phyloP scores from a whole-genome alignment of 2,113 vertebrate species.

The Sinocyclocheilus anophthalmus region DNA sequence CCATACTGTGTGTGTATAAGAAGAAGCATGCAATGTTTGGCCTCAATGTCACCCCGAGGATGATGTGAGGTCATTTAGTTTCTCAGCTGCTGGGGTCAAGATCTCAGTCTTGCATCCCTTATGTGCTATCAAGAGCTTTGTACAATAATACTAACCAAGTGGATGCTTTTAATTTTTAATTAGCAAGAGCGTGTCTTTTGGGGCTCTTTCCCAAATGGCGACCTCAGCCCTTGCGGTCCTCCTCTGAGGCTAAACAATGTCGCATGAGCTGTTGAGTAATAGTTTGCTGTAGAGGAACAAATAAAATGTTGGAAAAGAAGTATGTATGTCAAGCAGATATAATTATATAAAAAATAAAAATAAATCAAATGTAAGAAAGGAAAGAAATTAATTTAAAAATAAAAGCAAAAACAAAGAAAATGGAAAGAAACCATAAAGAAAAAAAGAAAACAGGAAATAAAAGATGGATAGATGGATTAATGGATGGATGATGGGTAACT shows the following conservation, averaged over 20 bases:
- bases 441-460: too few relatives aligned
- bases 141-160: not conserved
- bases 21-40: conserved; percentile 18
- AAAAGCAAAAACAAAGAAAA: too few relatives aligned
- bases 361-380: not conserved
- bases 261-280: not conserved
- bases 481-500: too few relatives aligned
- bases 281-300: not conserved
- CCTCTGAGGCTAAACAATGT: not conserved
- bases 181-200: not conserved
- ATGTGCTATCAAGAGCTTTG: not conserved
- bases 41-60: not conserved
- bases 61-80: conserved; percentile 30
- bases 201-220: conserved; percentile 2
- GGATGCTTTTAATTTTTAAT: conserved; percentile 24
- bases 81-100: conserved; percentile 21
- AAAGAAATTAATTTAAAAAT: not conserved
- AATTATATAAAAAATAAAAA: not conserved
- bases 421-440: too few relatives aligned
- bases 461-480: too few relatives aligned
- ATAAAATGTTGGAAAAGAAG: not conserved
- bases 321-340: not conserved
- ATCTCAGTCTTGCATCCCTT: not conserved
- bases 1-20: conserved; percentile 32
- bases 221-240: not conserved